These are phyloP conservation scores for Zosterops pallidus DNA, from an alignment of 2,113 vertebrate species.

Conservation along the genomic window DNA sequence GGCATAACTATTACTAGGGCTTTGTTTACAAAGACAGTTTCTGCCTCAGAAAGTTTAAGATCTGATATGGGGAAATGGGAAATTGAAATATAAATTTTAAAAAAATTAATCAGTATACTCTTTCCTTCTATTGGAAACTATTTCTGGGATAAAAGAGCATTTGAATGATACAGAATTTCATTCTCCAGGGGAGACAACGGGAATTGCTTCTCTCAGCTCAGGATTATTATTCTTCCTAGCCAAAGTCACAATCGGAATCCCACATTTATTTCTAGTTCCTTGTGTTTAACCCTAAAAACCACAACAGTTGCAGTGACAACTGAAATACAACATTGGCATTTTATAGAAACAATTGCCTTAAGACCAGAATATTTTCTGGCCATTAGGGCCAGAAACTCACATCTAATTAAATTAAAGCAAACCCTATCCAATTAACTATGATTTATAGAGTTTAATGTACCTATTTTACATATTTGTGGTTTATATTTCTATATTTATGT, in stretches of 20 bases:
- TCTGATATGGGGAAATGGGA: not conserved
- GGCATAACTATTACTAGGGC: not conserved
- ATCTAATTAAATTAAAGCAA: slow-evolving; percentile 39
- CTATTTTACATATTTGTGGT: not conserved
- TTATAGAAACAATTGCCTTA: not conserved
- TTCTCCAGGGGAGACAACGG: not conserved
- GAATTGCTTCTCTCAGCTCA: not conserved
- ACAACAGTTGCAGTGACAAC: not conserved
- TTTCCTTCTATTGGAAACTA: not conserved
- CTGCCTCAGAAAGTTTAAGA: not conserved
- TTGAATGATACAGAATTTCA: not conserved
- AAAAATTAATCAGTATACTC: not conserved
- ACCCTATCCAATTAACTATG: not conserved
- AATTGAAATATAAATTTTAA: not conserved
- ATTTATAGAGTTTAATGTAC: not conserved
- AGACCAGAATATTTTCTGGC: not conserved
- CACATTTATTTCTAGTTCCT: not conserved
- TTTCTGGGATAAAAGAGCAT: not conserved
- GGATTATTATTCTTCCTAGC: not conserved
- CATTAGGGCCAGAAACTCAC: not conserved
- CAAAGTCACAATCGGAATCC: not conserved
- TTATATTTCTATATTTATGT: not conserved
- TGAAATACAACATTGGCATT: not conserved
- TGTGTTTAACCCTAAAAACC: not conserved
- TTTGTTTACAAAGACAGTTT: not conserved